Evolutionary conservation across 2,113 vertebrate species (phyloP).

Genomic region (Dolichallabes microphthalmus): DNA sequence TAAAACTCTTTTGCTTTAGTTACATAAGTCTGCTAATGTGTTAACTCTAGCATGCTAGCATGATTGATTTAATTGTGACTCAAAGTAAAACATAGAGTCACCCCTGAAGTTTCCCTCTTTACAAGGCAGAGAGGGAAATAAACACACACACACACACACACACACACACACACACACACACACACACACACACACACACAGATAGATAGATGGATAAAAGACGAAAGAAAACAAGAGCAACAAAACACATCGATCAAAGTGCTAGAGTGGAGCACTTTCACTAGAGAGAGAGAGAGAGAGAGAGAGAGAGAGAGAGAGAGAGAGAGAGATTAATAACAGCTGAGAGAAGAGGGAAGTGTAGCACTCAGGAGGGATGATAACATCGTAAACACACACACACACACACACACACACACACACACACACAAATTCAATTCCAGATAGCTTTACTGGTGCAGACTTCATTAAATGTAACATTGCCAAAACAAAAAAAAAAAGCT

Average conservation of each 20-base stretch:
- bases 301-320: not conserved
- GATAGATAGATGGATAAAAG: not conserved
- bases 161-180: too few species aligned
- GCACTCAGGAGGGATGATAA: conserved; percentile 28
- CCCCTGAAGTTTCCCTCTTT: not conserved
- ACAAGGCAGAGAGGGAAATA: not conserved
- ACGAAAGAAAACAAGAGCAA: conserved; percentile 7
- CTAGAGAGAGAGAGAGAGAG: not conserved
- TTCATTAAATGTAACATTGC: conserved; percentile 22
- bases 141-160: not conserved
- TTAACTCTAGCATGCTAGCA: not conserved
- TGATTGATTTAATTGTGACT: not conserved
- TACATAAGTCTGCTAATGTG: not conserved
- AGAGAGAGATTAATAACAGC: conserved; percentile 11
- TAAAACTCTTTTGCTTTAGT: not conserved
- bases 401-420: conserved; percentile 11
- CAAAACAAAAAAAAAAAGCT: not conserved
- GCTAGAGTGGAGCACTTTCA: not conserved
- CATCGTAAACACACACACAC: conserved; percentile 21
- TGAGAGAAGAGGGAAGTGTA: conserved; percentile 20
- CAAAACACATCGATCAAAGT: conserved; percentile 22
- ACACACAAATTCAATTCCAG: conserved; percentile 24
- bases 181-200: not conserved
- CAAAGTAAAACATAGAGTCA: not conserved
- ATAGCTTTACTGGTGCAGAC: conserved; percentile 9